Conservation (phyloP, 2,888 invertebrate species). For the Orchesellides sinensis region DNA sequence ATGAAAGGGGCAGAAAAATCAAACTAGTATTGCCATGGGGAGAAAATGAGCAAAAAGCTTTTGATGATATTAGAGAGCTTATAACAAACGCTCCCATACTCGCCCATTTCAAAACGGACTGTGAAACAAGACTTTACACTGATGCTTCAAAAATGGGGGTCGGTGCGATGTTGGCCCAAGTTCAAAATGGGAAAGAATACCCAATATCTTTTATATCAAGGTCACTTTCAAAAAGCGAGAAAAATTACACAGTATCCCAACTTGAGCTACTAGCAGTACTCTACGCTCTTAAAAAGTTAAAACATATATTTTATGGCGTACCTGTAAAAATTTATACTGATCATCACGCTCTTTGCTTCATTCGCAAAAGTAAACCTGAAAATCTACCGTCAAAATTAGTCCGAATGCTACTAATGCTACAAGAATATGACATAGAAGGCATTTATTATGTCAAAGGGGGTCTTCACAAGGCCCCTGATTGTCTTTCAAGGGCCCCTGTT, state of each 20-base stretch:
- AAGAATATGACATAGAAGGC: neutral
- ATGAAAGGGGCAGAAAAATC: too few species aligned
- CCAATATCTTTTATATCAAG: neutral
- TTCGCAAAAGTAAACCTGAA: neutral
- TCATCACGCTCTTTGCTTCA: neutral
- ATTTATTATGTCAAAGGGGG: neutral
- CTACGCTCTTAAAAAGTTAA: neutral
- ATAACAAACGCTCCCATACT: neutral
- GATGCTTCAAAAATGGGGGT: neutral
- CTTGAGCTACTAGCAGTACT: neutral
- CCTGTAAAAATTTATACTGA: constrained; percentile 1
- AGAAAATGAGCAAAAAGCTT: neutral
- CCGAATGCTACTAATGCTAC: neutral
- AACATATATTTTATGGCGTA: neutral
- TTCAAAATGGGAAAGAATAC: neutral
- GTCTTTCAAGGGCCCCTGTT: neutral
- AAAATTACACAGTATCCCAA: neutral
- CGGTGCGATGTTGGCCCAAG: neutral
- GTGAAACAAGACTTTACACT: neutral
- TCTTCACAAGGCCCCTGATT: neutral
- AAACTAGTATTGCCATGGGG: constrained; percentile 5
- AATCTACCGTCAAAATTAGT: constrained; percentile 5
- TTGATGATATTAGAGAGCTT: neutral
- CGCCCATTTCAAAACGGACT: neutral
- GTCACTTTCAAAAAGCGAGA: neutral